Evolutionary conservation across 2,113 vertebrate species (phyloP).

Genomic region (Balaenoptera acutorostrata): DNA sequence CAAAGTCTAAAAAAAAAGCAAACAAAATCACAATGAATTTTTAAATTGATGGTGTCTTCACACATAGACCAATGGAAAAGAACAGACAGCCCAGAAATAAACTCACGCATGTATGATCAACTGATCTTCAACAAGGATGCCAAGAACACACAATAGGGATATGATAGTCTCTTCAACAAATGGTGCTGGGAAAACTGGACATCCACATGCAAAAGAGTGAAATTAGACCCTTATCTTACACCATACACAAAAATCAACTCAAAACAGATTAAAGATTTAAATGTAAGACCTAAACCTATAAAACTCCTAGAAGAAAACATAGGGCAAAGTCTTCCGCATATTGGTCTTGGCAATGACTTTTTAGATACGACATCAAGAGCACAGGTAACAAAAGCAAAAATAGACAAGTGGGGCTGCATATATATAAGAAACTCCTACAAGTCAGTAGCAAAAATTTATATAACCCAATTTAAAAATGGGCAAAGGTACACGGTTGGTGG

Average conservation of each 20-base stretch:
- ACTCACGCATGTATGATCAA: not conserved
- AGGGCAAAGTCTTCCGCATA: not conserved
- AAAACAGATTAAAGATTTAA: not conserved
- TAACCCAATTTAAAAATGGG: not conserved
- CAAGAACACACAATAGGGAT: not conserved
- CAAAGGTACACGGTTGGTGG: not conserved
- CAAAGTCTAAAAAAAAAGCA: not conserved
- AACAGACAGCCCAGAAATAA: not conserved
- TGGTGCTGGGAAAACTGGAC: not conserved
- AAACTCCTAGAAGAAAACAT: not conserved
- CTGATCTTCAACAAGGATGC: not conserved
- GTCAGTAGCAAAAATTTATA: not conserved
- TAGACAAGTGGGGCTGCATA: not conserved
- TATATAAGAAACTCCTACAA: not conserved
- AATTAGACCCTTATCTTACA: not conserved
- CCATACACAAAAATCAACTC: not conserved
- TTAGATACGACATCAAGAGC: not conserved
- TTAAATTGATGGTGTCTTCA: not conserved
- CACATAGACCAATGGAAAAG: not conserved
- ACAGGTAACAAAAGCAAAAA: not conserved
- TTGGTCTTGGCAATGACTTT: not conserved
- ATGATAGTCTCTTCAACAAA: not conserved
- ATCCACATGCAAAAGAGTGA: not conserved
- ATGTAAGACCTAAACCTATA: not conserved
- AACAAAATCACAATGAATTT: not conserved